A percentile compares a stretch with the other conserved stretches of the same genome.
Evolutionary conservation across 2,113 vertebrate species (phyloP).

Genomic region (Malurus elegans): DNA sequence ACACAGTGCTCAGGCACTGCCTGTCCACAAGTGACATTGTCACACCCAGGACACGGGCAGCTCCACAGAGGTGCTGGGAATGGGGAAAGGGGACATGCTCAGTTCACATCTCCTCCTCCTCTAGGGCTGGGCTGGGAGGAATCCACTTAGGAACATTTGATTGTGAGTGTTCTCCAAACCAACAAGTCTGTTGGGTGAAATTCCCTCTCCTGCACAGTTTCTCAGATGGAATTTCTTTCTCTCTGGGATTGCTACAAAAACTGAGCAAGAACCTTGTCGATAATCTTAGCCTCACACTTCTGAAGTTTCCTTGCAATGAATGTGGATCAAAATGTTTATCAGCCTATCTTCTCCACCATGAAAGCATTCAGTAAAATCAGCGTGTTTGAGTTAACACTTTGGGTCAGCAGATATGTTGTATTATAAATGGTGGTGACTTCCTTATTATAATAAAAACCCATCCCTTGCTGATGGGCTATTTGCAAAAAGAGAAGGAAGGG

Average conservation of each 20-base stretch:
- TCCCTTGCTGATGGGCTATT: background rate
- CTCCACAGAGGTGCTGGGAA: rapidly evolving
- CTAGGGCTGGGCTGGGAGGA: background rate
- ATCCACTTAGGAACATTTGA: background rate
- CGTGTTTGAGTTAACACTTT: background rate
- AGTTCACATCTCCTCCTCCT: background rate
- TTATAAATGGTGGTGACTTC: background rate
- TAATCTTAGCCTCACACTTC: background rate
- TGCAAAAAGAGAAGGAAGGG: background rate
- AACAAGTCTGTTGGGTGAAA: rapidly evolving
- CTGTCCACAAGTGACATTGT: rapidly evolving
- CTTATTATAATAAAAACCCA: background rate
- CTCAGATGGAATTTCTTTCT: background rate
- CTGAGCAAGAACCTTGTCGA: background rate
- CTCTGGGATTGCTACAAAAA: background rate
- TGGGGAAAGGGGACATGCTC: rapidly evolving
- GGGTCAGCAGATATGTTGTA: background rate
- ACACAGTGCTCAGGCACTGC: rapidly evolving
- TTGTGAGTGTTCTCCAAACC: background rate
- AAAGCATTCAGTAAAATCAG: background rate
- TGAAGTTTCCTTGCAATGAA: background rate
- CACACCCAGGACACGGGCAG: rapidly evolving
- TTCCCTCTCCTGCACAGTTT: background rate
- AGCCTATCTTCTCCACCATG: background rate
- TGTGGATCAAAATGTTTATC: background rate